A percentile compares a stretch with the other conserved stretches of the same genome.
phyloP scores from a whole-genome alignment of 1,140 invertebrate genomes.

The Orussus abietinus region DNA sequence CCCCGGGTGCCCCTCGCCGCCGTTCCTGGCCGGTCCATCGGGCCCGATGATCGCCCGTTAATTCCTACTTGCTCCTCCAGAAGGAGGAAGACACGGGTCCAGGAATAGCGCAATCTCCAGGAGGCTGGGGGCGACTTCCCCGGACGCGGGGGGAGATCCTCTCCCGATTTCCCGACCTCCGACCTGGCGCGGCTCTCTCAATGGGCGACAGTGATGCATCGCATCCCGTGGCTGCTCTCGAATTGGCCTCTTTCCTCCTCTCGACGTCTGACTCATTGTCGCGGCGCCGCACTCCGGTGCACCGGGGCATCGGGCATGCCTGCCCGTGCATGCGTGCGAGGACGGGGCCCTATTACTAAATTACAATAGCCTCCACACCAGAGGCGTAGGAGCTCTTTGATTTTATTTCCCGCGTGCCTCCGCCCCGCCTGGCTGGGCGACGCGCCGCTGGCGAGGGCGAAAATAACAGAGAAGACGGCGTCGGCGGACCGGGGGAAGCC shows the following conservation, averaged over 20 bases:
- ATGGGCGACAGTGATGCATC: conserved; percentile 33
- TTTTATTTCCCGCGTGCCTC: too few relatives aligned
- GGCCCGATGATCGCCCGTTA: too few relatives aligned
- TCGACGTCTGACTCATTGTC: conserved; percentile 32
- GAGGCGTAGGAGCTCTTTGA: too few relatives aligned
- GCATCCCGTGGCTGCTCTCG: conserved; percentile 27
- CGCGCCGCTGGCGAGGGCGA: conserved; percentile 28
- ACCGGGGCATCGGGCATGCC: too few relatives aligned
- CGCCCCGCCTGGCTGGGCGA: too few relatives aligned
- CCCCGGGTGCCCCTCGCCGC: too few relatives aligned
- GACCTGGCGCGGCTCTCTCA: conserved; percentile 23
- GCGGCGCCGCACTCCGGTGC: too few relatives aligned
- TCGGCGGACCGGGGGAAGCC: conserved; percentile 17
- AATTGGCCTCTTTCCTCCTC: conserved; percentile 24
- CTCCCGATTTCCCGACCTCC: conserved; percentile 33
- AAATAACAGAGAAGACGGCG: conserved; percentile 29
- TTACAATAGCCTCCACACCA: too few relatives aligned
- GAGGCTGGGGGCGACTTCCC: not conserved
- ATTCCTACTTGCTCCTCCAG: too few relatives aligned
- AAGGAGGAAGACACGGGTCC: too few relatives aligned
- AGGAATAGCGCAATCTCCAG: not conserved
- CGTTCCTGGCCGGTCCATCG: too few relatives aligned
- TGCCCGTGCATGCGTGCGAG: conserved; percentile 4
- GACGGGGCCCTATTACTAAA: too few relatives aligned
- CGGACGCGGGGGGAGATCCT: conserved; percentile 16